phyloP scores from a whole-genome alignment of 92 coral and sea anemone genomes.

The Actinostola sp. region DNA sequence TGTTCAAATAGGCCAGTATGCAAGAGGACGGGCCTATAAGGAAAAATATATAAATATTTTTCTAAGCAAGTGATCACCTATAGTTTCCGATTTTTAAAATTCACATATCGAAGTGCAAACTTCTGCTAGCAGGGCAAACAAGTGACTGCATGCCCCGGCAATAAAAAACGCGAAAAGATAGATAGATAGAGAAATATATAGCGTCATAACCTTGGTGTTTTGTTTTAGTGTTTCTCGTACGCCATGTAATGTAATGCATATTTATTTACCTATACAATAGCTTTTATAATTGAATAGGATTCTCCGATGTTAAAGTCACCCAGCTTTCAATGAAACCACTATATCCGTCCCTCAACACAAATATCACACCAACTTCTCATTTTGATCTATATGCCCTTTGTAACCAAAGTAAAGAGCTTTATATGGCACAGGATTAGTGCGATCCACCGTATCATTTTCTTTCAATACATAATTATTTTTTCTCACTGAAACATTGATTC shows the following conservation, averaged over 20 bases:
- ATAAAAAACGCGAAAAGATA: background rate
- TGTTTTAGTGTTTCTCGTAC: too few relatives aligned
- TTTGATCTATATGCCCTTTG: constrained; percentile 40
- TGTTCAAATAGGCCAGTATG: constrained; percentile 48
- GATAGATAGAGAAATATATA: too few relatives aligned
- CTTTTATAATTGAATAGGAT: constrained; percentile 38
- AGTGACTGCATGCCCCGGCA: background rate
- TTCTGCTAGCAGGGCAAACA: too few relatives aligned
- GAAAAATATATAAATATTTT: too few relatives aligned
- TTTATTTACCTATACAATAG: constrained; percentile 18
- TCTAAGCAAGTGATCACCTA: too few relatives aligned
- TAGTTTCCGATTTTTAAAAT: too few relatives aligned
- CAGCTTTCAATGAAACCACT: constrained; percentile 40
- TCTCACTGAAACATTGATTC: too few relatives aligned
- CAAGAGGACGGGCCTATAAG: constrained; percentile 39
- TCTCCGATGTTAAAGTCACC: constrained; percentile 44
- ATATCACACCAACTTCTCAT: constrained; percentile 37
- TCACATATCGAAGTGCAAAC: too few relatives aligned
- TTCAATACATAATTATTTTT: too few relatives aligned
- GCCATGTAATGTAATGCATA: too few relatives aligned
- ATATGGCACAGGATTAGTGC: constrained; percentile 27
- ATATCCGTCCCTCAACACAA: constrained; percentile 33
- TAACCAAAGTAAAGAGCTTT: constrained; percentile 28
- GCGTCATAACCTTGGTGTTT: too few relatives aligned
- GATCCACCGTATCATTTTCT: constrained; percentile 14